A percentile compares a stretch with the other conserved stretches of the same genome.
phyloP scores from a whole-genome alignment of 2,113 vertebrate genomes.

The Zosterops pallidus region DNA sequence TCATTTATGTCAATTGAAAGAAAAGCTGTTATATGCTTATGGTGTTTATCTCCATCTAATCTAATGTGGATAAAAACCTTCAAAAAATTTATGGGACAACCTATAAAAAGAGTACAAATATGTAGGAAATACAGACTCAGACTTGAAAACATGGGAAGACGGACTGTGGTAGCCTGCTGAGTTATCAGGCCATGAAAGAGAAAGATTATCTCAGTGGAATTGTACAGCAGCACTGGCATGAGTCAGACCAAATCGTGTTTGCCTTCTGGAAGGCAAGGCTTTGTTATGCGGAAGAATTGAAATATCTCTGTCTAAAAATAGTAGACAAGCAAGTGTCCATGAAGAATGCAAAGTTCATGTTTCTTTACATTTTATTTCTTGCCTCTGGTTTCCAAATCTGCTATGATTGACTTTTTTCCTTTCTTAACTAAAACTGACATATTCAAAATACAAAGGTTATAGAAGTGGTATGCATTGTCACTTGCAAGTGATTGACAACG shows the following conservation, averaged over 20 bases:
- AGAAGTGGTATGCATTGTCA: not conserved
- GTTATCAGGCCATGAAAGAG: slow-evolving; percentile 37
- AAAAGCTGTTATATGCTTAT: not conserved
- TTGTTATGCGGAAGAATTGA: not conserved
- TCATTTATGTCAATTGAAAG: not conserved
- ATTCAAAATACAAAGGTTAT: not conserved
- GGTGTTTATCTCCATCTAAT: not conserved
- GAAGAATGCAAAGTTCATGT: slow-evolving; percentile 32
- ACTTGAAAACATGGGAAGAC: not conserved
- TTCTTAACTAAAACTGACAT: not conserved
- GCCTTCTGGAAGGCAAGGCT: slow-evolving; percentile 36
- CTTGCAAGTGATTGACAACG: not conserved
- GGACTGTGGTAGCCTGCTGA: slow-evolving; percentile 5
- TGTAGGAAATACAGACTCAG: not conserved
- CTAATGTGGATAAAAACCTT: not conserved
- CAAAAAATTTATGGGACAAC: not conserved
- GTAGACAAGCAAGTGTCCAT: slow-evolving; percentile 16
- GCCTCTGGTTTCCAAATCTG: not conserved
- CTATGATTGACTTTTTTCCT: not conserved
- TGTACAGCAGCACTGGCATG: slow-evolving; percentile 24
- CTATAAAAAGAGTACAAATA: not conserved
- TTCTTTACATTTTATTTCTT: slow-evolving; percentile 30
- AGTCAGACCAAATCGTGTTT: slow-evolving; percentile 27
- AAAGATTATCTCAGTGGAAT: slow-evolving; percentile 4
- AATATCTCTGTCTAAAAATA: slow-evolving; percentile 58